Evolutionary conservation across 2,113 vertebrate genomes (phyloP), one percentile per base, ranked within the genome.

Genomic region (Antechinus flavipes): DNA sequence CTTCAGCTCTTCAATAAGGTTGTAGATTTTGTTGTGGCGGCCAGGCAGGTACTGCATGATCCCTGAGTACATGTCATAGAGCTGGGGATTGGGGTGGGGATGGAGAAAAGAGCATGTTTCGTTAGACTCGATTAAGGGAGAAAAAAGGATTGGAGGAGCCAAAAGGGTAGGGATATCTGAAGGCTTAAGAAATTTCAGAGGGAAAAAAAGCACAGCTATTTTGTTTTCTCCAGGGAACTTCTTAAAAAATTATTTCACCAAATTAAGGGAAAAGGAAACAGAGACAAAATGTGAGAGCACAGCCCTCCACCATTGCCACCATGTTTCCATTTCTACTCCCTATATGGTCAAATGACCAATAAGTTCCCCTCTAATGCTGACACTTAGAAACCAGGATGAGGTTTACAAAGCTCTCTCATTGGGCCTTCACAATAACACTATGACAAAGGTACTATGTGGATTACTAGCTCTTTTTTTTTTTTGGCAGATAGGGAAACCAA

Each of bases 1-100:
- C 94, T 97, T 98, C 30, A 99, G 3, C 7, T 98, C 97, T 0
- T 99, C 97, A 12, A 98, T 2, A 1, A 98, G 53, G 22, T 95
- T 92, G 7, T 98, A 98, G 10, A 98, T 0, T 0, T 10, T 93
- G 27, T 98, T 98, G 5, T 99, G 99, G 9, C 46, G 96, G 46
- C 99, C 99, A 0, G 99, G 99, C 46, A 99, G 92, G 90, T 52
- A 93, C 0, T 98, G 98, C 98, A 99, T 97, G 94, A 99, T 11
- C 97, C 98, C 95, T 0, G 99, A 99, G 55, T 99, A 99, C 97
- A 99, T 93, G 76, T 99, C 99, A 54, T 99, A 99, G 26, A 99
- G 61, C 99, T 99, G 97, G 47, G 55, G n/a, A n/a, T 94, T 0
- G 93, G 52, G 35, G 58, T 35, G 22, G 55, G 16, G 2, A 10